Percentiles rank a stretch among this genome's conserved stretches.
Evolutionary conservation across 2,113 vertebrate species (phyloP).

Genomic region (Oncorhynchus gorbuscha): DNA sequence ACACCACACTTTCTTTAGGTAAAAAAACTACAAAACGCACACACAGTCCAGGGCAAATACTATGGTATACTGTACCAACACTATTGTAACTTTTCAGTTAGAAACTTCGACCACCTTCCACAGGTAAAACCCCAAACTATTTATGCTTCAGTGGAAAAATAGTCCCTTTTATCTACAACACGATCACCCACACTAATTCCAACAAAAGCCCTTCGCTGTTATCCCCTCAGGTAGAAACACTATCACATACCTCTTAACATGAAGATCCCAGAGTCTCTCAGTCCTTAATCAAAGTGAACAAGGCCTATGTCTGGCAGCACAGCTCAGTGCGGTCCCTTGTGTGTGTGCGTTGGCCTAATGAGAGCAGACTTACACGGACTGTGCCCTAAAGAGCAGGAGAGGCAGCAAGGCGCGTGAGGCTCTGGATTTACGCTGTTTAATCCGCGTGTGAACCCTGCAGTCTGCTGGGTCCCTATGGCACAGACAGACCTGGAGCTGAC

Average conservation of each 20-base stretch:
- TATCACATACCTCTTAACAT: neutral
- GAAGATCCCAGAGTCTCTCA: neutral
- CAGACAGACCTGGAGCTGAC: neutral
- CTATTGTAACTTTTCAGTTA: neutral
- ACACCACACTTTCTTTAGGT: slow-evolving; percentile 90
- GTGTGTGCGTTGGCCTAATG: neutral
- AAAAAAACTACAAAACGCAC: neutral
- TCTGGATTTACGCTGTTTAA: slow-evolving; percentile 9
- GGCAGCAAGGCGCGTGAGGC: neutral
- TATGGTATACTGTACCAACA: no score
- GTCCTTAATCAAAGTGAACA: neutral
- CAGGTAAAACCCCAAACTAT: neutral
- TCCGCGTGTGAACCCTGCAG: slow-evolving; percentile 30
- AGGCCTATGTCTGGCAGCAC: neutral
- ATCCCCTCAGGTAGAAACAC: neutral
- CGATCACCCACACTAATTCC: neutral
- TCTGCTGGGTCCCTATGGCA: neutral
- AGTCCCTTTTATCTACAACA: neutral
- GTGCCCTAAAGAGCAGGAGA: slow-evolving; percentile 1
- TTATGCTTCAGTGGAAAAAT: neutral
- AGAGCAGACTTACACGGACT: slow-evolving; percentile 1
- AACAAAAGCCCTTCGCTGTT: neutral
- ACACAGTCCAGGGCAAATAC: neutral
- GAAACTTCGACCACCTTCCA: neutral
- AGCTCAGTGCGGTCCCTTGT: neutral